These are phyloP conservation scores for Enteromius fasciolatus DNA, from an alignment of 2,797 vertebrate species.

Conservation along the genomic window DNA sequence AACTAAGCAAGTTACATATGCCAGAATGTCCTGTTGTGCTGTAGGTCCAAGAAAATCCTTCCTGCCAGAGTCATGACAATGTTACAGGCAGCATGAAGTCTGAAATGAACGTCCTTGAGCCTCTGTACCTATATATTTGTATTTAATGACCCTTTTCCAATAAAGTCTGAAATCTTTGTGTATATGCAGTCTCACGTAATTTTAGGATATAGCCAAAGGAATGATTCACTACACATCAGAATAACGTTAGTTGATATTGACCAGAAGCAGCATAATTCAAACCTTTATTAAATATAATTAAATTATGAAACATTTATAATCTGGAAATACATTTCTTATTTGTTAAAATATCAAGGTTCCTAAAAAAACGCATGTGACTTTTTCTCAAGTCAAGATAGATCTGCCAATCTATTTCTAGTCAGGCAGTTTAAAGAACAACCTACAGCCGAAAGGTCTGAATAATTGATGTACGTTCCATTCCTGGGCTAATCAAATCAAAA, in stretches of 20 bases:
- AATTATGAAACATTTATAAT: neutral
- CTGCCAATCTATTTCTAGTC: constrained; percentile 30
- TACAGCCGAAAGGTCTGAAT: neutral
- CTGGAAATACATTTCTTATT: neutral
- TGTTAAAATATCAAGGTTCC: neutral
- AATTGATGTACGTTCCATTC: neutral
- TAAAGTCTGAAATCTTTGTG: constrained; percentile 71
- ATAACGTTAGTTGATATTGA: neutral
- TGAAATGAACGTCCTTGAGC: constrained; percentile 62
- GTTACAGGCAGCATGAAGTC: constrained; percentile 68
- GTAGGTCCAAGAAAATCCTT: constrained; percentile 19
- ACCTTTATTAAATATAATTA: neutral
- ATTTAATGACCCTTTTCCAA: constrained; percentile 61
- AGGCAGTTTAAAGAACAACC: constrained; percentile 36
- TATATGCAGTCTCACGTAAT: constrained; percentile 36
- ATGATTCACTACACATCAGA: neutral
- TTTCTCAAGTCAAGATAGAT: neutral
- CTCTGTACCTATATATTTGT: constrained; percentile 54
- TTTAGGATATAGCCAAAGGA: neutral
- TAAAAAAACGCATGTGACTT: neutral
- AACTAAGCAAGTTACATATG: constrained; percentile 28
- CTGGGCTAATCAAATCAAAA: constrained; percentile 41
- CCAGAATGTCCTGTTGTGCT: constrained; percentile 47
- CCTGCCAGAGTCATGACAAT: constrained; percentile 3
- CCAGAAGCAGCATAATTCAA: neutral